Evolutionary conservation across 2,113 vertebrate genomes (phyloP).

Genomic region (Prunella himalayana): DNA sequence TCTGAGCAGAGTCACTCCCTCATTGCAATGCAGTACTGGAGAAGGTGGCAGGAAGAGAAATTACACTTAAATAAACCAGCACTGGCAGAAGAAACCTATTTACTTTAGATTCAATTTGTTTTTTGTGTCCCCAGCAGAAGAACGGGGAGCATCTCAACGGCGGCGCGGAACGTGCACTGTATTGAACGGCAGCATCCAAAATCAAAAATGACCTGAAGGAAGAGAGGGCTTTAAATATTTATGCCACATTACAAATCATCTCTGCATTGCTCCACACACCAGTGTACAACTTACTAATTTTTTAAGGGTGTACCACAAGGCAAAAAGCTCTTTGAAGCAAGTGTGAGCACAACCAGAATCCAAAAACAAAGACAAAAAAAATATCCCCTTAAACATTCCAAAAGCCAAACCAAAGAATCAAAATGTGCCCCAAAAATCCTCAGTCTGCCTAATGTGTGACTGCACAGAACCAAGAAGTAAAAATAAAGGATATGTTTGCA

Average conservation of each 20-base stretch:
- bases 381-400: not conserved
- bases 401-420: not conserved
- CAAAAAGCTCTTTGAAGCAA: not conserved
- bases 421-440: not conserved
- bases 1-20: not conserved
- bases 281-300: not conserved
- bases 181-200: not conserved
- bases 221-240: slow-evolving; percentile 29
- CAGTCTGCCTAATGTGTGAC: not conserved
- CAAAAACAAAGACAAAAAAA: not conserved
- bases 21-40: not conserved
- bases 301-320: not conserved
- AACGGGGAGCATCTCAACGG: not conserved
- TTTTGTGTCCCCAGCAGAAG: not conserved
- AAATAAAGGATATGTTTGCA: not conserved
- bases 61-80: not conserved
- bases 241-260: not conserved
- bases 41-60: not conserved
- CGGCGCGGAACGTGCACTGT: fast-evolving
- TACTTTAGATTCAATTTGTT: slow-evolving; percentile 23
- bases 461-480: not conserved
- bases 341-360: not conserved
- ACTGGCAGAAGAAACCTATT: slow-evolving; percentile 13
- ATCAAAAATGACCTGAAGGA: slow-evolving; percentile 2
- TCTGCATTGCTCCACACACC: not conserved